Percentiles rank a stretch among this genome's conserved stretches.
These are phyloP conservation scores for Cephus nigrinus DNA, from an alignment of 2,888 invertebrate species.

Conservation along the genomic window DNA sequence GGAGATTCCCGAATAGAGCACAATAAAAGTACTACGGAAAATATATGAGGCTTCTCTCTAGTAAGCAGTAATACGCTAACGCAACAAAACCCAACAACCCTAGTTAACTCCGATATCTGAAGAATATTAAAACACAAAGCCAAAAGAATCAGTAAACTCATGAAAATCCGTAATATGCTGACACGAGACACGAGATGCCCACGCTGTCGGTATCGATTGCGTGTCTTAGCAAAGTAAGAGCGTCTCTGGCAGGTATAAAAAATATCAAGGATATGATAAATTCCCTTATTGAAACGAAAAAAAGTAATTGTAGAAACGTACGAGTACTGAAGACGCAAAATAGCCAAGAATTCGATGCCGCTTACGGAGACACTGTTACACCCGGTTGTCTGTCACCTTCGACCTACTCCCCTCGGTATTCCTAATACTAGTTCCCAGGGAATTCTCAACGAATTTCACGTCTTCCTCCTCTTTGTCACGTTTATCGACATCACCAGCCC, in stretches of 20 bases:
- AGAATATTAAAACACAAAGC: neutral
- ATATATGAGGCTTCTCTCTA: neutral
- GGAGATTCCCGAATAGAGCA: neutral
- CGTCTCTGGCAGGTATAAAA: neutral
- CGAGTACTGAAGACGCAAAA: neutral
- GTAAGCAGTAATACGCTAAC: neutral
- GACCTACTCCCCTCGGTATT: slow-evolving; percentile 54
- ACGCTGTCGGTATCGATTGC: slow-evolving; percentile 27
- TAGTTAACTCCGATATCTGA: neutral
- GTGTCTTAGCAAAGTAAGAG: neutral
- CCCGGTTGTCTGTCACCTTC: slow-evolving; percentile 61
- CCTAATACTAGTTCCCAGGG: slow-evolving; percentile 19
- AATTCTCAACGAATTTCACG: neutral
- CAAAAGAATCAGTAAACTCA: neutral
- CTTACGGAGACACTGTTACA: slow-evolving; percentile 51
- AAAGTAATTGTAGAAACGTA: neutral
- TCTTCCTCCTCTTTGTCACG: slow-evolving; percentile 18
- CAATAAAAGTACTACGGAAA: neutral
- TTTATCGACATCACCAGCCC: slow-evolving; percentile 34
- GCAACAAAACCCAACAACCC: neutral
- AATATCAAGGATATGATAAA: neutral
- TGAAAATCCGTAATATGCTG: neutral
- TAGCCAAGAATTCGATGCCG: slow-evolving; percentile 1
- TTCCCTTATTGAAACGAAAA: neutral
- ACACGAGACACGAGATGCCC: slow-evolving; percentile 30